Conservation (phyloP, 2,797 vertebrate species). For the Champsocephalus gunnari region DNA sequence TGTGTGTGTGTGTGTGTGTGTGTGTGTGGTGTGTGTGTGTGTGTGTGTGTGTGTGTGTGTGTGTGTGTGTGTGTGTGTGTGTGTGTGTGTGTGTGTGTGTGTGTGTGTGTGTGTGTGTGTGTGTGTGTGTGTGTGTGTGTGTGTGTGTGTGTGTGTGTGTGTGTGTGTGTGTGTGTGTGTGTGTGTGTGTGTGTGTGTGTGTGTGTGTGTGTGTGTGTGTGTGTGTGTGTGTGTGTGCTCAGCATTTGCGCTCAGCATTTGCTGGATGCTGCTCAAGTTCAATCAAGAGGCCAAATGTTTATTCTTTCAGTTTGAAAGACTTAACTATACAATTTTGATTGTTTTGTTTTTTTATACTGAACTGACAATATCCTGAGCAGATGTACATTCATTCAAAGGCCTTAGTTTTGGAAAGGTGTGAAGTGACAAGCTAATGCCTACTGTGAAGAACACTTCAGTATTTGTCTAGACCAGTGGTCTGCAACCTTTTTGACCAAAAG, state of each 20-base stretch:
- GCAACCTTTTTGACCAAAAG: too few species aligned
- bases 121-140: background rate
- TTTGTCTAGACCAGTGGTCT: background rate
- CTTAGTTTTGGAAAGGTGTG: background rate
- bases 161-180: background rate
- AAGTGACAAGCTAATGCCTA: background rate
- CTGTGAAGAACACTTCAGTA: background rate
- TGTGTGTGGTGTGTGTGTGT: too few species aligned
- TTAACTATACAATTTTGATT: too few species aligned
- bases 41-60: too few species aligned
- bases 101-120: background rate
- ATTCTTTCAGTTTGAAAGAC: too few species aligned
- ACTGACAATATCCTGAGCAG: too few species aligned
- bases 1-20: too few species aligned
- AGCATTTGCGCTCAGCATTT: background rate
- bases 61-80: background rate
- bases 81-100: too few species aligned
- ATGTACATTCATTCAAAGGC: background rate
- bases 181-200: too few species aligned
- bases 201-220: background rate
- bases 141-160: background rate
- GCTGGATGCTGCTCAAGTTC: constrained; percentile 3
- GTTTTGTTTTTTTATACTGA: too few species aligned
- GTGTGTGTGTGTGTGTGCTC: too few species aligned
- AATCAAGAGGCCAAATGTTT: background rate